Conservation (phyloP, 2,113 vertebrate species). For the Esox niger region DNA sequence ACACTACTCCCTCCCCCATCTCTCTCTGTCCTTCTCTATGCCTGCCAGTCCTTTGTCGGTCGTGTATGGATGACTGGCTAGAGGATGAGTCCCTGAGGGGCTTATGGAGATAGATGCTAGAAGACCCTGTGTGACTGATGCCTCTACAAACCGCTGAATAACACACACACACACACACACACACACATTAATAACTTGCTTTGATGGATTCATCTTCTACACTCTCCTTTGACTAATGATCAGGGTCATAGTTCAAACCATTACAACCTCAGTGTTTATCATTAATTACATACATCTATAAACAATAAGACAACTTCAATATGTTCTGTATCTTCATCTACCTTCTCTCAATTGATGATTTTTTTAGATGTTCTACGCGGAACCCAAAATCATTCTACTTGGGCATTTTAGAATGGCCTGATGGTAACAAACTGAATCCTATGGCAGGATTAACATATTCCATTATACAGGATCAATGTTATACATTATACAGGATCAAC, state of each 20-base stretch:
- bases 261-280: conserved; percentile 89
- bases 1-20: too few relatives aligned
- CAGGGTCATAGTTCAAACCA: conserved; percentile 92
- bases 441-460: too few relatives aligned
- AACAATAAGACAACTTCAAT: conserved; percentile 87
- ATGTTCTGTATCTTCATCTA: conserved; percentile 70
- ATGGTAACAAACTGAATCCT: too few relatives aligned
- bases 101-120: conserved; percentile 60
- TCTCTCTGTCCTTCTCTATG: conserved; percentile 8
- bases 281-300: conserved; percentile 96
- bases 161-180: too few relatives aligned
- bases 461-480: too few relatives aligned
- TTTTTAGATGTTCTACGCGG: too few relatives aligned
- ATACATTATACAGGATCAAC: too few relatives aligned
- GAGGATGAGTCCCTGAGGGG: conserved; percentile 57
- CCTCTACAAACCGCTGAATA: conserved; percentile 81
- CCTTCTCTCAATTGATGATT: too few relatives aligned
- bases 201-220: too few relatives aligned
- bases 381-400: too few relatives aligned
- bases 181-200: too few relatives aligned
- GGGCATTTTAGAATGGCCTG: too few relatives aligned
- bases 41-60: conserved; percentile 68
- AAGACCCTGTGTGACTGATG: conserved; percentile 82
- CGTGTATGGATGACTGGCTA: conserved; percentile 72
- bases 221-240: conserved; percentile 97